Percentiles rank a stretch among this genome's conserved stretches.
These are phyloP conservation scores for Eulemur rubriventer DNA, from an alignment of 2,797 vertebrate genomes.

Conservation along the genomic window DNA sequence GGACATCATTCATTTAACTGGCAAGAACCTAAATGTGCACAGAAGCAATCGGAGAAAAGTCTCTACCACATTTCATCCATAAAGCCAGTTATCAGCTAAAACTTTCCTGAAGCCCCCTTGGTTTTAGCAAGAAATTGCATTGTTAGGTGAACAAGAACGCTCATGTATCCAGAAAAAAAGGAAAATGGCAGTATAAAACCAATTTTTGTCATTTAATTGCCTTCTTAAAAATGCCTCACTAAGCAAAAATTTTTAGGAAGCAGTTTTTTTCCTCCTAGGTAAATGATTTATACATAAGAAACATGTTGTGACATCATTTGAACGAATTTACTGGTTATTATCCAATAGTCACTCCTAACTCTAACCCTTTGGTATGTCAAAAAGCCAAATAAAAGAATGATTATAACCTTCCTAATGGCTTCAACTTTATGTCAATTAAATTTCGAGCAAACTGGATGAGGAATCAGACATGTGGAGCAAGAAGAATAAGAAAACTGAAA, in stretches of 20 bases:
- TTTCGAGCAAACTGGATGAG: constrained; percentile 18
- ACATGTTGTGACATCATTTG: constrained; percentile 62
- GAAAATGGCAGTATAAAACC: constrained; percentile 46
- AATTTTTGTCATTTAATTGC: background rate
- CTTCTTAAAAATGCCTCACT: background rate
- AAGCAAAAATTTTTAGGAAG: constrained; percentile 40
- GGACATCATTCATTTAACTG: background rate
- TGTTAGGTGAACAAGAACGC: constrained; percentile 8
- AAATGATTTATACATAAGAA: constrained; percentile 55
- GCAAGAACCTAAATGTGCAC: constrained; percentile 29
- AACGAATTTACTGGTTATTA: constrained; percentile 56
- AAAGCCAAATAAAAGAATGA: constrained; percentile 60
- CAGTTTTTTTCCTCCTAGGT: constrained; percentile 14
- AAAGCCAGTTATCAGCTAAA: constrained; percentile 51
- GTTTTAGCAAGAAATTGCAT: constrained; percentile 25
- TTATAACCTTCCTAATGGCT: constrained; percentile 48
- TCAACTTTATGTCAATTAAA: constrained; percentile 64
- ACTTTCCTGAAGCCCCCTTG: constrained; percentile 11
- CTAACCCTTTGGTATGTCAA: constrained; percentile 41
- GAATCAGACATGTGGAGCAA: constrained; percentile 16
- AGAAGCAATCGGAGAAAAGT: constrained; percentile 44
- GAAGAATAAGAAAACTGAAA: constrained; percentile 53
- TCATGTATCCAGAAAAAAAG: background rate
- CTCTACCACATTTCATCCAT: background rate
- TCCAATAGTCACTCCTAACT: constrained; percentile 47